Evolutionary conservation across 92 coral and sea anemone species (phyloP).

Genomic region (Muricea muricata): DNA sequence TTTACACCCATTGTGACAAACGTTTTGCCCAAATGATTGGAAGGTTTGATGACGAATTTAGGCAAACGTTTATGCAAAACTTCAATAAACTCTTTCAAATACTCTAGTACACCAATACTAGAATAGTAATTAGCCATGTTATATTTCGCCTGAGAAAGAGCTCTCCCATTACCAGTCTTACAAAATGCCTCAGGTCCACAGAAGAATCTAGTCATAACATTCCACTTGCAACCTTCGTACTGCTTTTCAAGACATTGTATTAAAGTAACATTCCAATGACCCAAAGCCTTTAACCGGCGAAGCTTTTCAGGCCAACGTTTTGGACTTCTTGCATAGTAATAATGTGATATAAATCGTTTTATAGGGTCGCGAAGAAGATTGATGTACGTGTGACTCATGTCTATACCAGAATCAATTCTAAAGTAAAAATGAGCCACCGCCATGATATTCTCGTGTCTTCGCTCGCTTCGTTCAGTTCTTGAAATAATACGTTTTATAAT

Average conservation of each 20-base stretch:
- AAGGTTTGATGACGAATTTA: conserved; percentile 56
- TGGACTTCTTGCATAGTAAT: conserved; percentile 75
- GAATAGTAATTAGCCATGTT: conserved; percentile 81
- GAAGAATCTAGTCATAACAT: conserved; percentile 90
- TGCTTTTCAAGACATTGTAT: conserved; percentile 74
- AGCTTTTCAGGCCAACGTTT: conserved; percentile 70
- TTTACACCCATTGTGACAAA: conserved; percentile 19
- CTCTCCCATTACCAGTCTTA: conserved; percentile 68
- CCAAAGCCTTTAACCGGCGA: conserved; percentile 65
- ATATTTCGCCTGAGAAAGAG: conserved; percentile 75
- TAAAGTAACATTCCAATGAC: conserved; percentile 73
- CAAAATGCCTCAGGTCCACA: conserved; percentile 86
- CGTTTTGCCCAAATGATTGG: background rate
- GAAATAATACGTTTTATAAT: conserved; percentile 75
- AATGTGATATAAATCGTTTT: conserved; percentile 89
- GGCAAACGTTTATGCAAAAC: conserved; percentile 84
- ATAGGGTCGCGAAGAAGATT: conserved; percentile 94
- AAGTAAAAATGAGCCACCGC: conserved; percentile 93
- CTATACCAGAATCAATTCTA: conserved; percentile 64
- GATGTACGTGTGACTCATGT: conserved; percentile 82
- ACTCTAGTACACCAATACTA: conserved; percentile 78
- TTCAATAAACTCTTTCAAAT: conserved; percentile 69
- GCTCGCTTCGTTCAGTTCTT: conserved; percentile 54
- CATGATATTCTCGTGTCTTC: conserved; percentile 64
- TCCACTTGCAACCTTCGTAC: conserved; percentile 84